Conservation (phyloP, 2,888 invertebrate genomes). For the Dryococelus australis region DNA sequence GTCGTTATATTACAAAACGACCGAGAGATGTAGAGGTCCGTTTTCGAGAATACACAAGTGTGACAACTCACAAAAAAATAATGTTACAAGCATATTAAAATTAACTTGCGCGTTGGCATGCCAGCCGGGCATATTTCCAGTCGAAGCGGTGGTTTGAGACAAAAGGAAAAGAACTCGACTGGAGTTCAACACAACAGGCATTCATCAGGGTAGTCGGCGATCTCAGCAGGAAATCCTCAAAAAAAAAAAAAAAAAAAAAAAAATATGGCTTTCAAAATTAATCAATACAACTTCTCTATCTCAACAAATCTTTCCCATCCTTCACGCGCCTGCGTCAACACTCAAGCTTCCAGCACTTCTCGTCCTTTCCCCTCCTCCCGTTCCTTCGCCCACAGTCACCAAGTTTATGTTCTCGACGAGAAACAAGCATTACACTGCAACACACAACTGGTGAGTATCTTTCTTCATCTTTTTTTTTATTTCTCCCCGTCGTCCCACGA, state of each 20-base stretch:
- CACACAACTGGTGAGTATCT: background rate
- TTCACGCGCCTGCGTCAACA: background rate
- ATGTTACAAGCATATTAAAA: background rate
- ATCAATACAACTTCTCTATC: conserved; percentile 16
- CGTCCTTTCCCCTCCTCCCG: background rate
- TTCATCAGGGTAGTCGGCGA: background rate
- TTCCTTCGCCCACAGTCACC: background rate
- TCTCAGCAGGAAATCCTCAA: background rate
- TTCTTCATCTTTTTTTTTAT: background rate
- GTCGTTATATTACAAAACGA: background rate
- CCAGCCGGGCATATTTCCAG: background rate
- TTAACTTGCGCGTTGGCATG: background rate
- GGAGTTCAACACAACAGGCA: background rate
- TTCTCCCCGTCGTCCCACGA: background rate
- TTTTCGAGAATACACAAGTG: background rate
- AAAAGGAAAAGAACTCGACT: background rate
- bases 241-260: background rate
- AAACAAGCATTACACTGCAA: background rate
- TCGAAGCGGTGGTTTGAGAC: background rate
- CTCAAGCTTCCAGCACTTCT: too few species aligned
- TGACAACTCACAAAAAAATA: background rate
- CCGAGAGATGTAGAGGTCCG: background rate
- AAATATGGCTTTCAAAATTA: background rate
- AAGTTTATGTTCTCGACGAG: conserved; percentile 2
- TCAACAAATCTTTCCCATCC: background rate